These are phyloP conservation scores for Lobophora halterata DNA, from an alignment of 2,888 invertebrate species.

Conservation along the genomic window DNA sequence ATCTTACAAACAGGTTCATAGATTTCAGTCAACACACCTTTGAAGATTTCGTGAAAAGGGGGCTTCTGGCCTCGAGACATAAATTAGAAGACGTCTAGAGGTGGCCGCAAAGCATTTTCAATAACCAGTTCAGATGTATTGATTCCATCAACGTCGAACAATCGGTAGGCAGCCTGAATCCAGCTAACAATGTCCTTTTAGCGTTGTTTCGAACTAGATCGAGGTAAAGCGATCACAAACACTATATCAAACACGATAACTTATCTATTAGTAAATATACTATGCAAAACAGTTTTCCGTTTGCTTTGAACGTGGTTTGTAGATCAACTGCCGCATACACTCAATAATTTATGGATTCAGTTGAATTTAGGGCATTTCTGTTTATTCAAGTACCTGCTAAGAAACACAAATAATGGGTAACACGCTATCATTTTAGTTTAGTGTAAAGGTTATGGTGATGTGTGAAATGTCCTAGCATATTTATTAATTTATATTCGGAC, in stretches of 20 bases:
- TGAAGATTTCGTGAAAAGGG: slow-evolving; percentile 6
- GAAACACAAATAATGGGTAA: slow-evolving; percentile 10
- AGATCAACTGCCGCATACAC: slow-evolving; percentile 1
- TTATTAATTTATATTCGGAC: too few species aligned
- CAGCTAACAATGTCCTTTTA: slow-evolving; percentile 18
- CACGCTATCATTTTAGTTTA: too few species aligned
- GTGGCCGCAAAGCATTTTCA: slow-evolving; percentile 4
- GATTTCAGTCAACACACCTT: slow-evolving; percentile 10
- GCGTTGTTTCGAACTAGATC: slow-evolving; percentile 55
- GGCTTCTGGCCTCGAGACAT: neutral
- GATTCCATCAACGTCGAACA: slow-evolving; percentile 15
- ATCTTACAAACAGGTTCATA: slow-evolving; percentile 18
- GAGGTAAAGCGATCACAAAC: slow-evolving; percentile 61
- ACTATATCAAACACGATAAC: slow-evolving; percentile 56
- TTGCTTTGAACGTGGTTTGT: slow-evolving; percentile 23
- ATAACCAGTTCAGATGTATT: slow-evolving; percentile 9
- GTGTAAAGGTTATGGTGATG: too few species aligned
- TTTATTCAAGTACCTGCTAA: slow-evolving; percentile 1
- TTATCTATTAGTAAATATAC: slow-evolving; percentile 48
- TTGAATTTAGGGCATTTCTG: slow-evolving; percentile 1
- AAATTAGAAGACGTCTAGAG: neutral
- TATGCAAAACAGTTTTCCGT: slow-evolving; percentile 42
- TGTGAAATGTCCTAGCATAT: too few species aligned
- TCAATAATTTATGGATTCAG: slow-evolving; percentile 8
- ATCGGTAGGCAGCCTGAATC: slow-evolving; percentile 12